These are phyloP conservation scores for Pitta sordida DNA, from an alignment of 2,113 vertebrate genomes.

Conservation along the genomic window DNA sequence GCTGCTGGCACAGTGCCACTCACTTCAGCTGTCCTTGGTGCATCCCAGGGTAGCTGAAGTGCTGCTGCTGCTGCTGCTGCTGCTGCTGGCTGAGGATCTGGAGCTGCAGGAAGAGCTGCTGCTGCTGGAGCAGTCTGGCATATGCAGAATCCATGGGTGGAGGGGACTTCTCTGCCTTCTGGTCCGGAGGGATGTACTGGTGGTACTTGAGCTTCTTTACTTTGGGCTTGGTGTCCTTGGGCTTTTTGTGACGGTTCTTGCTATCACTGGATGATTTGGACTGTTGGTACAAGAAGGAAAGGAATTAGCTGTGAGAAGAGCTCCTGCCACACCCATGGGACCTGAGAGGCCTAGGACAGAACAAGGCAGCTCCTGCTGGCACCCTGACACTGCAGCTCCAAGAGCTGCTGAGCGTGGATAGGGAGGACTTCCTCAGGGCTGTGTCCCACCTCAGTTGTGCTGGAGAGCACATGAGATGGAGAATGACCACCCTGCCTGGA, in stretches of 20 bases:
- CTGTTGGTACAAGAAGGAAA: slow-evolving; percentile 58
- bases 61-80: slow-evolving; percentile 84
- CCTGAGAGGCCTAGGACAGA: background rate
- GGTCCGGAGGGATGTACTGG: slow-evolving; percentile 97
- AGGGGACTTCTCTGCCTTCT: slow-evolving; percentile 95
- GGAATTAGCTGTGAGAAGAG: background rate
- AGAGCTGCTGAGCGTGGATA: background rate
- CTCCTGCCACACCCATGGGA: background rate
- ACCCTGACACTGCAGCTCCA: background rate
- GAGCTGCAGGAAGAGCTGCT: slow-evolving; percentile 97
- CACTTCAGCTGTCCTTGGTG: slow-evolving; percentile 83
- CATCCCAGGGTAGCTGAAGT: slow-evolving; percentile 85
- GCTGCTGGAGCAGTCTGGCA: slow-evolving; percentile 92
- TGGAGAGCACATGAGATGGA: background rate
- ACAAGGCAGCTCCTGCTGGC: background rate
- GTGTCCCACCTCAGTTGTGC: background rate
- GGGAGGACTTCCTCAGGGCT: background rate
- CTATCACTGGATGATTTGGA: slow-evolving; percentile 83
- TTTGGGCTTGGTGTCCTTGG: slow-evolving; percentile 97
- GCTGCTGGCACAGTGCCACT: slow-evolving; percentile 50
- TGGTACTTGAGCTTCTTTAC: slow-evolving; percentile 99
- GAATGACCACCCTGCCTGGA: background rate
- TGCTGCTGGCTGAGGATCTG: slow-evolving; percentile 99
- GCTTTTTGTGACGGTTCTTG: slow-evolving; percentile 96
- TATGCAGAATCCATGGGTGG: slow-evolving; percentile 98